Percentiles rank a stretch among this genome's conserved stretches.
phyloP scores from a whole-genome alignment of 1,140 invertebrate species.

The Aphelenchoides besseyi region DNA sequence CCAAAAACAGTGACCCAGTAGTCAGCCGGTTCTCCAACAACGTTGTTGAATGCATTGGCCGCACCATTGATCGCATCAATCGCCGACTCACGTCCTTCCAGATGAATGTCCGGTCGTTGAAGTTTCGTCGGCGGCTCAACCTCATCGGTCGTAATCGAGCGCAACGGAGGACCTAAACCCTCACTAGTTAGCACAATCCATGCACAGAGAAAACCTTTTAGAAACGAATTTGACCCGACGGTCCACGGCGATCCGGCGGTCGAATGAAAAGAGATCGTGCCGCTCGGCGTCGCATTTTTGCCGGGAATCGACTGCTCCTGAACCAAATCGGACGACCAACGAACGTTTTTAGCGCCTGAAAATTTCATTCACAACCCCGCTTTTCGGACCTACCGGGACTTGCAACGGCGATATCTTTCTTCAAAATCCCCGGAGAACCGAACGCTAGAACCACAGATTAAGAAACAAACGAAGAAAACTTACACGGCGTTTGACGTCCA shows the following conservation, averaged over 20 bases:
- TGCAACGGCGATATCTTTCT: background rate
- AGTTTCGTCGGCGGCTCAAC: slow-evolving; percentile 39
- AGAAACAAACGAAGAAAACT: background rate
- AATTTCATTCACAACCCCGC: background rate
- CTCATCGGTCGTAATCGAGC: slow-evolving; percentile 34
- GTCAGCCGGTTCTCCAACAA: slow-evolving; percentile 3
- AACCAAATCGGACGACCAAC: slow-evolving; percentile 9
- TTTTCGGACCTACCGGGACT: background rate
- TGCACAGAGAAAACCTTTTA: background rate
- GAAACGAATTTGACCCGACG: background rate
- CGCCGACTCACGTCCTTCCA: background rate
- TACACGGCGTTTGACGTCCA: background rate
- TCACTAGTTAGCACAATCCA: background rate
- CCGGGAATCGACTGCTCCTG: slow-evolving; percentile 7
- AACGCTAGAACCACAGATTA: background rate
- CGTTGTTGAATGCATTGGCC: background rate
- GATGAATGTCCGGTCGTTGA: background rate
- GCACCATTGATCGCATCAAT: background rate
- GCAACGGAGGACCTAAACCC: slow-evolving; percentile 39
- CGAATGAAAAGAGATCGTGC: background rate
- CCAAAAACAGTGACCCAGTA: slow-evolving; percentile 50
- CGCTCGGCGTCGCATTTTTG: background rate
- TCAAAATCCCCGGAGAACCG: slow-evolving; percentile 3
- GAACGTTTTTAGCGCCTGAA: slow-evolving; percentile 9
- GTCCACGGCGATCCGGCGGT: background rate